Evolutionary conservation across 2,888 invertebrate species (phyloP), one percentile per base, ranked within the genome.

Genomic region (Blastobasis adustella): DNA sequence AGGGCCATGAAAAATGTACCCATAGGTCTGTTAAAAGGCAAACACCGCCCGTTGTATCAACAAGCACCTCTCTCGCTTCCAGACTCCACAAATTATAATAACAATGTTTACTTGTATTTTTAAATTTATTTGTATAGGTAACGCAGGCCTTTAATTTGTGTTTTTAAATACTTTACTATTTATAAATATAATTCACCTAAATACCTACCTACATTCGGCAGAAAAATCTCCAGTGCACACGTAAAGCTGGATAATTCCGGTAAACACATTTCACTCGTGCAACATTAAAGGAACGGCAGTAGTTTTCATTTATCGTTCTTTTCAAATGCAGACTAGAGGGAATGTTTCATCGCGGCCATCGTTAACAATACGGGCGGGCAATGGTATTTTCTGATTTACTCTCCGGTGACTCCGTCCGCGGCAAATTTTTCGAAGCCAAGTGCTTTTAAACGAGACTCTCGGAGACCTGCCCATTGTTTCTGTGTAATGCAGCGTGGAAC

Each of bases 51-150:
- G 63, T 66, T 67, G 58, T 66, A 48, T 53, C 58, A 58, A 48
- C 58, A 66, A 63, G 57, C 56, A 62, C 54, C 57, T 58, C 50
- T 56, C 55, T 56, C 45, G 53, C 54, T 52, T 57, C 49, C 56
- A 54, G 60, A 60, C 54, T 61, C 55, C 55, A 61, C 63, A 64
- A 61, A 58, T 59, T 60, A 69, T 61, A 66, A 63, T 65, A 62
- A 66, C 65, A 68, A 66, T 66, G 57, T 65, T 62, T 55, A 93
- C 93, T 58, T 63, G 62, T 61, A 61, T 58, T 45, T 56, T 58
- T 53, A 59, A 63, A n/a, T n/a, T n/a, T n/a, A n/a, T n/a, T n/a
- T 49, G 43, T 37, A 46, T 48, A 51, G 41, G 3, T 2, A 23
- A 23, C 23, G 3, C 1, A 23, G 23, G 23, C 23, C 23, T 23